These are phyloP conservation scores for Semicossyphus pulcher DNA, from an alignment of 2,113 vertebrate genomes.

Conservation along the genomic window DNA sequence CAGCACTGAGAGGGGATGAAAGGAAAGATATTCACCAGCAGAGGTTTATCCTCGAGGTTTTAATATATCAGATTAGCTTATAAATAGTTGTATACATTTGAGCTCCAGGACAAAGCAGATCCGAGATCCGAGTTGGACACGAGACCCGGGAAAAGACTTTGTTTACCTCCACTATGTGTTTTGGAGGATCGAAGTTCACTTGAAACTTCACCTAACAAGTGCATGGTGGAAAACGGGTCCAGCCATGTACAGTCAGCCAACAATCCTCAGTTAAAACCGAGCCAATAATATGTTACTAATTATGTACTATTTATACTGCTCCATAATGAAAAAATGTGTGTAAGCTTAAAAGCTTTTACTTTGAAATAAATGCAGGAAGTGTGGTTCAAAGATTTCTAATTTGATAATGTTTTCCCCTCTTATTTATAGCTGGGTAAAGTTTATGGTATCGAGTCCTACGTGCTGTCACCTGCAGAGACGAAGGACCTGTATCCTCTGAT, in stretches of 20 bases:
- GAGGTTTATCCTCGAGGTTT: background rate
- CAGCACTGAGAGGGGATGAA: too few relatives aligned
- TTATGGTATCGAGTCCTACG: conserved; percentile 93
- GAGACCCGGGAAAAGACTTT: background rate
- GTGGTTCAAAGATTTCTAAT: background rate
- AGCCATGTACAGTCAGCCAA: background rate
- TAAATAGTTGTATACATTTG: background rate
- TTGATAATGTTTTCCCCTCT: background rate
- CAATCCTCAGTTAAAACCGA: too few relatives aligned
- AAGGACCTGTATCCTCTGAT: conserved; percentile 96
- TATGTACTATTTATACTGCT: too few relatives aligned
- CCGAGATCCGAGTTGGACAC: too few relatives aligned
- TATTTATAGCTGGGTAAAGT: conserved; percentile 90
- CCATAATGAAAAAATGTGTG: background rate
- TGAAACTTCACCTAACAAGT: background rate
- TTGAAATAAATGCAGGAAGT: background rate
- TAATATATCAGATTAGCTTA: background rate
- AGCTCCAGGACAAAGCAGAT: background rate
- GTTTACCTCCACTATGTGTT: conserved; percentile 16
- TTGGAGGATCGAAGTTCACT: conserved; percentile 25
- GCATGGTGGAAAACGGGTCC: background rate
- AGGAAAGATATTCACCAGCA: too few relatives aligned
- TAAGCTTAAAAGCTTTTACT: background rate
- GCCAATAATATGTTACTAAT: too few relatives aligned
- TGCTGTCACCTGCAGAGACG: conserved; percentile 91